These are phyloP conservation scores for Spodoptera littoralis DNA, from an alignment of 2,888 invertebrate species.

Conservation along the genomic window DNA sequence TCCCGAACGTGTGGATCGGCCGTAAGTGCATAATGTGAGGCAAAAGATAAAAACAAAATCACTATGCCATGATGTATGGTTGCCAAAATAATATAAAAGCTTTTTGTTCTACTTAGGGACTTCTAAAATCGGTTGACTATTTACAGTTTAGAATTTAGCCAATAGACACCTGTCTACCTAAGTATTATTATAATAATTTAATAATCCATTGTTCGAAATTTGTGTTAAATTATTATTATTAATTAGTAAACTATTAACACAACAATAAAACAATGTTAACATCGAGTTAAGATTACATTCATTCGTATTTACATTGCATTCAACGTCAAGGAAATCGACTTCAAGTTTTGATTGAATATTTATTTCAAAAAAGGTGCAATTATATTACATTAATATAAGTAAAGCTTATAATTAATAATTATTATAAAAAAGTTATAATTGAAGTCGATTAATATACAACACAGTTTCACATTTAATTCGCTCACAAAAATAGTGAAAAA, in stretches of 20 bases:
- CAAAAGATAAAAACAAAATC: slow-evolving; percentile 70
- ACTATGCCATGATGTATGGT: slow-evolving; percentile 66
- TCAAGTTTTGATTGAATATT: slow-evolving; percentile 31
- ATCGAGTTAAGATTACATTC: slow-evolving; percentile 33
- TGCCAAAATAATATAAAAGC: slow-evolving; percentile 64
- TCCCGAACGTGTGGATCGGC: slow-evolving; percentile 38
- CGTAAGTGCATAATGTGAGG: slow-evolving; percentile 76
- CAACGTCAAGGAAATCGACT: slow-evolving; percentile 54
- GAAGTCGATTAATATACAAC: slow-evolving; percentile 48
- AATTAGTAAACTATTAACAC: slow-evolving; percentile 38
- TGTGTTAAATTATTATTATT: slow-evolving; percentile 25
- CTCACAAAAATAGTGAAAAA: slow-evolving; percentile 23
- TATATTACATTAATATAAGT: slow-evolving; percentile 4
- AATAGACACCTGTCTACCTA: slow-evolving; percentile 18
- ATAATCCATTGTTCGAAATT: slow-evolving; percentile 39
- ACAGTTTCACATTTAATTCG: slow-evolving; percentile 28
- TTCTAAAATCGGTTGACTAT: slow-evolving; percentile 25
- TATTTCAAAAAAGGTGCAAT: neutral
- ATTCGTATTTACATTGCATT: slow-evolving; percentile 51
- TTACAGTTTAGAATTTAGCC: slow-evolving; percentile 5
- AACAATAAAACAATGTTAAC: slow-evolving; percentile 43
- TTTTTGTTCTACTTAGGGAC: slow-evolving; percentile 27
- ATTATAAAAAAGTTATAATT: slow-evolving; percentile 18
- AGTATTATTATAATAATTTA: slow-evolving; percentile 18
- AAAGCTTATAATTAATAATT: neutral